Evolutionary conservation across 1,140 invertebrate species (phyloP).

Genomic region (Catajapyx aquilonaris): DNA sequence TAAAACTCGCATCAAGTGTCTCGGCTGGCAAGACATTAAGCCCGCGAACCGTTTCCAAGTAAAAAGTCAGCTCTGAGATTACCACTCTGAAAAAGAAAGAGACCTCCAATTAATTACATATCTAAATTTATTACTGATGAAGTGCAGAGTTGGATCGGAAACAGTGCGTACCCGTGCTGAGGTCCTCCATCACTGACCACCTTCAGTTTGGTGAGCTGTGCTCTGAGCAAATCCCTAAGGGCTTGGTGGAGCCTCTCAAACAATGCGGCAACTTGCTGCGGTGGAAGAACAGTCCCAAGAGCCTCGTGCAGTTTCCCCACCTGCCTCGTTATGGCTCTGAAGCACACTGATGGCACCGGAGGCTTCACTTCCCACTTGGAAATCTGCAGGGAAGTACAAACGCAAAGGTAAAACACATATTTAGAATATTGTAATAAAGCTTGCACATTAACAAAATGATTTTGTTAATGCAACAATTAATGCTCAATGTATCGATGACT

Average conservation of each 20-base stretch:
- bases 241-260: slow-evolving; percentile 66
- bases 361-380: slow-evolving; percentile 78
- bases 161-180: slow-evolving; percentile 53
- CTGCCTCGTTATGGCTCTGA: slow-evolving; percentile 70
- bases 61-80: slow-evolving; percentile 86
- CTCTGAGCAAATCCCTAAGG: slow-evolving; percentile 66
- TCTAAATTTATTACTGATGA: too few species aligned
- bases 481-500: too few species aligned
- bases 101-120: slow-evolving; percentile 1
- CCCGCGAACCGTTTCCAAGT: slow-evolving; percentile 73
- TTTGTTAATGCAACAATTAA: too few species aligned
- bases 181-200: slow-evolving; percentile 88
- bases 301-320: slow-evolving; percentile 83
- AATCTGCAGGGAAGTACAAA: too few species aligned
- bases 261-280: slow-evolving; percentile 45
- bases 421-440: too few species aligned
- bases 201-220: slow-evolving; percentile 65
- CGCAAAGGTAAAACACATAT: too few species aligned
- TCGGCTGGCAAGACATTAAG: slow-evolving; percentile 65
- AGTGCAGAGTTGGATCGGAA: neutral
- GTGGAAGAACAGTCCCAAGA: slow-evolving; percentile 52
- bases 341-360: slow-evolving; percentile 79
- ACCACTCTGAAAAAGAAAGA: slow-evolving; percentile 41
- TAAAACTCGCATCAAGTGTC: too few species aligned
- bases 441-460: too few species aligned